These are phyloP conservation scores for Malurus leucopterus DNA, from an alignment of 2,797 vertebrate genomes.

Conservation along the genomic window DNA sequence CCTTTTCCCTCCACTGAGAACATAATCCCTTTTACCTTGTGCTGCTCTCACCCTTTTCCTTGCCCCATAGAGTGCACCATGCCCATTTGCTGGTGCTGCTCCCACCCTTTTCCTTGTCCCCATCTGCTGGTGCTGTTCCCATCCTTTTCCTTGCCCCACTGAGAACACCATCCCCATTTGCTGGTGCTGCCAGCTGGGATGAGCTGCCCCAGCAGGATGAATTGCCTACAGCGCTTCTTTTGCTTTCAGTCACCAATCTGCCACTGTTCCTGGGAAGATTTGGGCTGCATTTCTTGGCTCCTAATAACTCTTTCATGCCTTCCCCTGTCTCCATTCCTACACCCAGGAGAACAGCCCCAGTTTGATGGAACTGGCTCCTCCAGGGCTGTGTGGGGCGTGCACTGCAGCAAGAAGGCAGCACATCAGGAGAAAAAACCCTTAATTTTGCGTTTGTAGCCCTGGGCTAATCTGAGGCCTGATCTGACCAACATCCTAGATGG, in stretches of 20 bases:
- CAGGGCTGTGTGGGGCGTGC: not conserved
- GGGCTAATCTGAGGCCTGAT: rapidly evolving
- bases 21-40: too few relatives aligned
- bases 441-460: not conserved
- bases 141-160: too few relatives aligned
- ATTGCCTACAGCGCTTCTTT: not conserved
- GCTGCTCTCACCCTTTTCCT: too few relatives aligned
- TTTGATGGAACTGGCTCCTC: not conserved
- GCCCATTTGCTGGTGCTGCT: too few relatives aligned
- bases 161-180: too few relatives aligned
- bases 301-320: not conserved
- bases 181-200: not conserved
- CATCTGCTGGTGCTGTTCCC: too few relatives aligned
- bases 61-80: too few relatives aligned
- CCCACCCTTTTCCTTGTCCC: too few relatives aligned
- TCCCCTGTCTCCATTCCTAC: not conserved
- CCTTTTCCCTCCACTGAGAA: too few relatives aligned
- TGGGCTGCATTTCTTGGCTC: not conserved
- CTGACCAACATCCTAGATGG: not conserved
- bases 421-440: not conserved
- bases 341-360: not conserved
- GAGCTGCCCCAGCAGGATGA: not conserved
- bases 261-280: not conserved
- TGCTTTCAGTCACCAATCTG: not conserved
- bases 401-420: not conserved